A percentile compares a stretch with the other conserved stretches of the same genome.
Conservation (phyloP, 2,888 invertebrate species). For the Ennomos quercinarius region DNA sequence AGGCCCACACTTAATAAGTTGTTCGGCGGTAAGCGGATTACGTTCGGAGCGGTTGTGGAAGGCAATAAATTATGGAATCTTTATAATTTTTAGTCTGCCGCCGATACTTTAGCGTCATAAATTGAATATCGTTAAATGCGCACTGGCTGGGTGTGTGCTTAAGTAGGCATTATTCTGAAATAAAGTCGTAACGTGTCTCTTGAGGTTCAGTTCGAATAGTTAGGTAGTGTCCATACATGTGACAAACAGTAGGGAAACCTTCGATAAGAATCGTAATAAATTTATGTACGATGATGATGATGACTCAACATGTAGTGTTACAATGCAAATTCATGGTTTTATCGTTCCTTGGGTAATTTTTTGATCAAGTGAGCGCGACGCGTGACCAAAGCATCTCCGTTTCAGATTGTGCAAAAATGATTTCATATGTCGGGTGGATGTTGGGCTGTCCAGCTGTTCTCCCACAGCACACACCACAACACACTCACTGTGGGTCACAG, state of each 20-base stretch:
- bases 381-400: too few species aligned
- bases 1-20: slow-evolving; percentile 82
- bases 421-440: too few species aligned
- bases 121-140: slow-evolving; percentile 82
- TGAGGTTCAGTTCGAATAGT: slow-evolving; percentile 47
- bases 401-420: too few species aligned
- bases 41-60: slow-evolving; percentile 40
- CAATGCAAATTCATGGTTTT: too few species aligned
- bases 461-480: too few species aligned
- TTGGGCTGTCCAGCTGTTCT: too few species aligned
- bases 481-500: too few species aligned
- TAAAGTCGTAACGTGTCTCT: slow-evolving; percentile 72
- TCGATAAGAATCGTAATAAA: too few species aligned
- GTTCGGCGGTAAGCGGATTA: slow-evolving; percentile 81
- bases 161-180: slow-evolving; percentile 73
- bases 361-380: too few species aligned
- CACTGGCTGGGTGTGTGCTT: slow-evolving; percentile 62
- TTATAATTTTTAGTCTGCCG: slow-evolving; percentile 80
- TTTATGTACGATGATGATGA: too few species aligned
- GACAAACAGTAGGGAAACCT: background rate
- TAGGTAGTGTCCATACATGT: background rate
- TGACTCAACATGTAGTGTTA: too few species aligned
- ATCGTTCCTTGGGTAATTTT: too few species aligned
- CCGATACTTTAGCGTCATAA: slow-evolving; percentile 77
- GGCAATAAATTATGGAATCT: slow-evolving; percentile 82